Percentiles rank a stretch among this genome's conserved stretches.
phyloP scores from a whole-genome alignment of 2,888 invertebrate genomes.

The Drosophila mimica region DNA sequence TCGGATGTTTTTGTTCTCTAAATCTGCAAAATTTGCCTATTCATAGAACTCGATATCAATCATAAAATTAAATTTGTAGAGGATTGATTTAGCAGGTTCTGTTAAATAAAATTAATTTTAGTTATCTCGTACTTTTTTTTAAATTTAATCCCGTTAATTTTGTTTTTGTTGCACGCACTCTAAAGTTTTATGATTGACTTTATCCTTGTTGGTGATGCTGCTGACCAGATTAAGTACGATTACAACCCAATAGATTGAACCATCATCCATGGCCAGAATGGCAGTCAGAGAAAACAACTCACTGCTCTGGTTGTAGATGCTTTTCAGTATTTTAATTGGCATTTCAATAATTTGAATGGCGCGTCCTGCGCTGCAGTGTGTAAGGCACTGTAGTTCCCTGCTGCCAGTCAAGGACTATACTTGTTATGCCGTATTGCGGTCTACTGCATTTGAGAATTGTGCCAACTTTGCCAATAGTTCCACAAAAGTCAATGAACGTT shows the following conservation, averaged over 20 bases:
- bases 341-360: constrained; percentile 58
- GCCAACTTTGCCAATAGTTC: constrained; percentile 35
- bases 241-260: constrained; percentile 44
- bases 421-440: constrained; percentile 38
- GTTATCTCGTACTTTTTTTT: neutral
- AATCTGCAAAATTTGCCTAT: neutral
- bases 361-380: constrained; percentile 10
- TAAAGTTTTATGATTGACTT: constrained; percentile 22
- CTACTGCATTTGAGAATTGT: constrained; percentile 50
- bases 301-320: constrained; percentile 29
- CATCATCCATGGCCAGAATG: constrained; percentile 27
- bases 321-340: constrained; percentile 55
- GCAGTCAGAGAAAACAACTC: constrained; percentile 6
- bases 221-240: constrained; percentile 30
- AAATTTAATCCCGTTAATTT: neutral
- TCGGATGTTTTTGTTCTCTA: neutral
- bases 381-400: constrained; percentile 18
- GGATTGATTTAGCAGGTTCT: too few relatives aligned
- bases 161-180: constrained; percentile 5
- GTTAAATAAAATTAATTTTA: neutral
- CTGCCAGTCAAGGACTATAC: constrained; percentile 25
- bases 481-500: constrained; percentile 53
- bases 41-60: neutral
- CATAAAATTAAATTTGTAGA: neutral
- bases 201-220: constrained; percentile 11